Base-by-base conservation (phyloP, 1,140 invertebrate genomes). In the Monomorium pharaonis region DNA sequence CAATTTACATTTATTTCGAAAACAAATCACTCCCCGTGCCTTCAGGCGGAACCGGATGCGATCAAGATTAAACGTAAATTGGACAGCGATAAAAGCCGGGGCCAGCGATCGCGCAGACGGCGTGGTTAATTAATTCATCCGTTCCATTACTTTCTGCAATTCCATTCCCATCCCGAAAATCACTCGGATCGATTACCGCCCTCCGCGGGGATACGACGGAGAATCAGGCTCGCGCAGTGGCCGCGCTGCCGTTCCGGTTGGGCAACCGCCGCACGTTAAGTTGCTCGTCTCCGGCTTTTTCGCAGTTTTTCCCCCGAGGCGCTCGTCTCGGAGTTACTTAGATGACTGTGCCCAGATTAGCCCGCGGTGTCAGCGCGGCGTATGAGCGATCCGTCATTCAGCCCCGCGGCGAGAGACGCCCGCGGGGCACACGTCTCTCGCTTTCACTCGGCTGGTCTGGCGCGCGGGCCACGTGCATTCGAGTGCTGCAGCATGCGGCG, bases 211-310 rank as follows among this genome's bases (percentile, higher is more conserved):
- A n/a, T n/a, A n/a, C 10, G 62, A 30, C 10, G 27, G 18, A 42
- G 24, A 47, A n/a, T n/a, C n/a, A n/a, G 47, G 14, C 47, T 83
- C 54, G 24, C 51, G 33, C 65, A 44, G 30, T 18, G 21, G 54
- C 51, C n/a, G 16, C n/a, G 16, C 47, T 18, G n/a, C n/a, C 37
- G 42, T 58, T 83, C 67, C 67, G 42, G 24, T 37, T 60, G 78
- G 51, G 1, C 16, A 58, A 49, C 16, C 42, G n/a, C n/a, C n/a
- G n/a, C n/a, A 56, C 33, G 51, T 47, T n/a, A 74, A 83, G 56
- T 74, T 74, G 37, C 54, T 42, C 51, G 78, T 69, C 47, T 63
- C 18, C 47, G 47, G n/a, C n/a, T n/a, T 72, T 83, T 83, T 74
- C 67, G 51, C 67, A 44, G 37, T 58, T 83, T 58, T 74, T 83